Conservation (phyloP, 2,888 invertebrate species). For the Erynnis tages region DNA sequence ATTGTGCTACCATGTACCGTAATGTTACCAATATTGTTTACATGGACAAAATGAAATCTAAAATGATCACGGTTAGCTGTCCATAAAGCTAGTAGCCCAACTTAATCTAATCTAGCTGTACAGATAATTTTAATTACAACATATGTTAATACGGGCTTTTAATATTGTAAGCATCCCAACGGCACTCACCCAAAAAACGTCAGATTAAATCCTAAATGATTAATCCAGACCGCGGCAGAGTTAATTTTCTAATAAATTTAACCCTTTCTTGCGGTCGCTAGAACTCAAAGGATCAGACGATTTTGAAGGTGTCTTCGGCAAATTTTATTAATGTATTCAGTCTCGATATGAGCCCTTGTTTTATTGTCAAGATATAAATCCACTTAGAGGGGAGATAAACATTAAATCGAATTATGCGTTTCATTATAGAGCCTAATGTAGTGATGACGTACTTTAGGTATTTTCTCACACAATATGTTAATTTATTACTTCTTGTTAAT, state of each 20-base stretch:
- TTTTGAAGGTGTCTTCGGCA: conserved; percentile 36
- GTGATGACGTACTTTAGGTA: conserved; percentile 18
- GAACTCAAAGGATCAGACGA: conserved; percentile 28
- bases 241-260: conserved; percentile 20
- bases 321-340: conserved; percentile 45
- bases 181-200: conserved; percentile 7
- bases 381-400: conserved; percentile 67
- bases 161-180: neutral
- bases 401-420: conserved; percentile 68
- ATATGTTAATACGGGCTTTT: too few species aligned
- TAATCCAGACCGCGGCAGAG: conserved; percentile 11
- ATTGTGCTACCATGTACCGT: too few species aligned
- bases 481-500: conserved; percentile 20
- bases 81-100: neutral
- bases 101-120: neutral
- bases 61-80: too few species aligned
- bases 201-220: conserved; percentile 11
- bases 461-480: conserved; percentile 24
- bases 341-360: conserved; percentile 51
- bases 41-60: too few species aligned
- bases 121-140: neutral
- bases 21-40: too few species aligned
- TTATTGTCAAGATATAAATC: conserved; percentile 63
- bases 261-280: conserved; percentile 15
- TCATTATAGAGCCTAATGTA: conserved; percentile 51